Evolutionary conservation across 2,113 vertebrate genomes (phyloP), one percentile per base, ranked within the genome.

Genomic region (Pseudorhombus dupliciocellatus): DNA sequence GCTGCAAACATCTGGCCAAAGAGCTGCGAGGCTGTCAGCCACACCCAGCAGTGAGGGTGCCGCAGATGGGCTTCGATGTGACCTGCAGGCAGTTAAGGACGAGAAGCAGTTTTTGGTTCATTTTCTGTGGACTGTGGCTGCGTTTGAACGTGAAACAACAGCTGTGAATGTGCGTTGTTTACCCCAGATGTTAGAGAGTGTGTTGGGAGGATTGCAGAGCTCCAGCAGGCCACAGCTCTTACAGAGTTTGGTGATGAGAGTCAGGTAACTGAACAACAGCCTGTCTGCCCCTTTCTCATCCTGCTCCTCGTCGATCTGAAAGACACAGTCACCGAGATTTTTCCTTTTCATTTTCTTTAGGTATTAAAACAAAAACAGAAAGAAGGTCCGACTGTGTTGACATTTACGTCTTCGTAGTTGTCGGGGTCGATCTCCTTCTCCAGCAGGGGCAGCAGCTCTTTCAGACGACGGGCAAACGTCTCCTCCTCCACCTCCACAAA

Each of bases 41-140:
- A 98, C 52, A 99, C 97, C 97, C 97, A 99, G 86, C 84, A 97
- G 83, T 99, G 98, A 30, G 97, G 96, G 68, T 98, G 92, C 67
- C 94, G 93, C 77, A 99, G 91, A 88, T 99, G 96, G 73, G 93
- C 84, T 51, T 98, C 94, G 8, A 96, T 69, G 20, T 98, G 96
- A 81, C 87, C 97, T 99, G 21, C 53, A 25, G 4, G 7, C 1
- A 5, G 4, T 16, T 24, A 0, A 25, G 12, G 14, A 15, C 0
- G 2, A 7, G 6, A 6, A 0, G 9, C 0, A 31, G 5, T 8
- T 8, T 50, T 14, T 40, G 7, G 24, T 4, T 50, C 11, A 67
- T 65, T 51, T 4, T 22, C 14, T 58, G 22, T 44, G 52, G 5
- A 46, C 20, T 20, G 40, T 12, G 15, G 22, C 9, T 25, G 20